Conservation (phyloP, 2,888 invertebrate genomes). For the Drosophila mulleri region DNA sequence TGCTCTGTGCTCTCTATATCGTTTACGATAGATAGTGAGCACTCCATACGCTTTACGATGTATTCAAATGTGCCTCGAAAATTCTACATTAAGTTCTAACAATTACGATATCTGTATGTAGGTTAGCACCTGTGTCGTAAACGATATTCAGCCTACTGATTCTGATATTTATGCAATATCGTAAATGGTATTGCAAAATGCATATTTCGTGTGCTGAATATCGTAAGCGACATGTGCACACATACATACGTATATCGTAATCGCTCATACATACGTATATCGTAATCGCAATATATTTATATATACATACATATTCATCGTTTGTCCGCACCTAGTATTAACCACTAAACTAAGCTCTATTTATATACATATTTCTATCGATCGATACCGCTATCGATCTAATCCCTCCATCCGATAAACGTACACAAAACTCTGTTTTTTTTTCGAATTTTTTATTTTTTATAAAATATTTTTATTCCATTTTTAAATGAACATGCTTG, state of each 20-base stretch:
- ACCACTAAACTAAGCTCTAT: slow-evolving; percentile 8
- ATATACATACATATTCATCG: slow-evolving; percentile 59
- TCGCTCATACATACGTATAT: slow-evolving; percentile 4
- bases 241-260: slow-evolving; percentile 23
- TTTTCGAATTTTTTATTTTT: neutral
- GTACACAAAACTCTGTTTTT: neutral
- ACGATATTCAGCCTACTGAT: neutral
- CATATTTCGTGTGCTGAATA: slow-evolving; percentile 16
- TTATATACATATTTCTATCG: neutral
- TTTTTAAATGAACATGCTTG: neutral
- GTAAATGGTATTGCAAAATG: slow-evolving; percentile 2
- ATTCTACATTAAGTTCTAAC: slow-evolving; percentile 5
- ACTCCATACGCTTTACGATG: slow-evolving; percentile 4
- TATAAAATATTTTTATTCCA: too few relatives aligned
- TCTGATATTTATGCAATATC: neutral
- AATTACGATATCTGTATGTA: slow-evolving; percentile 7
- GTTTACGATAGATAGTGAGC: slow-evolving; percentile 1
- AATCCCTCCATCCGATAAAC: slow-evolving; percentile 3
- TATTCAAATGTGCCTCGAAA: neutral
- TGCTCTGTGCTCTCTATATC: slow-evolving; percentile 1
- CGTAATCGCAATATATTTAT: slow-evolving; percentile 42
- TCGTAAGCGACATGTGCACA: neutral
- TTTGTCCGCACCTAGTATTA: slow-evolving; percentile 62
- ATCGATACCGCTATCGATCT: neutral
- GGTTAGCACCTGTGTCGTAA: neutral